phyloP scores from a whole-genome alignment of 2,113 vertebrate genomes.

The Melanocharis versteri region DNA sequence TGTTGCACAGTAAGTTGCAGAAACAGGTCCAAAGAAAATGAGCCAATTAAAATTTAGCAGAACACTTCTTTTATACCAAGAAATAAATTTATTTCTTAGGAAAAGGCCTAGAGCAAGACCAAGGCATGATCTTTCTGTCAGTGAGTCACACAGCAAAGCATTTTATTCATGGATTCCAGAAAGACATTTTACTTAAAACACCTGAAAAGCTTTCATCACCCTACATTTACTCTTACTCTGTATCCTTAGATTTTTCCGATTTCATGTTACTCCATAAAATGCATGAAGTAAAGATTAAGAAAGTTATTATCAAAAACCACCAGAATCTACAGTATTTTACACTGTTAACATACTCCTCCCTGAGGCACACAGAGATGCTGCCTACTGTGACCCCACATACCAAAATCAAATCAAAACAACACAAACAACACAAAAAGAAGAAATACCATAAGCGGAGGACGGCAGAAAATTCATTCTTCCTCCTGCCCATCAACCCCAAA shows the following conservation, averaged over 20 bases:
- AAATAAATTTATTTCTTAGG: neutral
- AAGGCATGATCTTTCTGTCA: neutral
- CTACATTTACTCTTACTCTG: neutral
- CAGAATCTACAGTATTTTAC: neutral
- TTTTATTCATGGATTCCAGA: neutral
- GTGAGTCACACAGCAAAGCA: neutral
- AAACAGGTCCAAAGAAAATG: neutral
- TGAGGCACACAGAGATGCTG: neutral
- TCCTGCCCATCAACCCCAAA: constrained; percentile 27
- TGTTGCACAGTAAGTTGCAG: neutral
- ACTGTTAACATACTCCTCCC: neutral
- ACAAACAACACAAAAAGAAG: neutral
- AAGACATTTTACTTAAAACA: neutral
- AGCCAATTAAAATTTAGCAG: neutral
- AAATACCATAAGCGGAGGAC: neutral
- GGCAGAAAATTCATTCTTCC: constrained; percentile 9
- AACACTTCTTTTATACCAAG: neutral
- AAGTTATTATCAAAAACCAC: neutral
- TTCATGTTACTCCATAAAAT: neutral
- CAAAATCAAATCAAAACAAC: neutral
- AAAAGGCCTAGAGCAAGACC: neutral
- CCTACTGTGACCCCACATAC: neutral
- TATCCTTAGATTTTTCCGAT: neutral
- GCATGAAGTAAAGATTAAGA: neutral
- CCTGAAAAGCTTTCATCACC: neutral